Conservation (phyloP, 2,888 invertebrate genomes). For the Drosophila nigritarsus region DNA sequence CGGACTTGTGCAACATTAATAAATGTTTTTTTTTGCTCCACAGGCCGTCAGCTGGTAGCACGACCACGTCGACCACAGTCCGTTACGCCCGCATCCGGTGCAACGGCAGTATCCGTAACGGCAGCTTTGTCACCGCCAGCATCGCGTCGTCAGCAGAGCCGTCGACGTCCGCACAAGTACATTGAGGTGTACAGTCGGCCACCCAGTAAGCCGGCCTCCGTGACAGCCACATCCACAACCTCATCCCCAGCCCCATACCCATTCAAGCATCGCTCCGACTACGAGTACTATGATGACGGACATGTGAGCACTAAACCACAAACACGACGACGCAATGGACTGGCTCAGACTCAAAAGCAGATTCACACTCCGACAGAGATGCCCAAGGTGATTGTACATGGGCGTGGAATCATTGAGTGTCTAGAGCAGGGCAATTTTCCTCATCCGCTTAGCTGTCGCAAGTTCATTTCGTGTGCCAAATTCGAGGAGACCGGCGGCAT, state of each 20-base stretch:
- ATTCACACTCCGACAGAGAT: slow-evolving; percentile 62
- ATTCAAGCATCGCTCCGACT: slow-evolving; percentile 83
- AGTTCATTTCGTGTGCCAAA: slow-evolving; percentile 95
- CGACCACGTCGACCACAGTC: slow-evolving; percentile 70
- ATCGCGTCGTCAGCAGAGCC: slow-evolving; percentile 75
- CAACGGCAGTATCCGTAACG: slow-evolving; percentile 32
- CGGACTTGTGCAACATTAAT: neutral
- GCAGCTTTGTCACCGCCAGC: slow-evolving; percentile 41
- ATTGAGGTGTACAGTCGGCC: slow-evolving; percentile 81
- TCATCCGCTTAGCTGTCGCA: slow-evolving; percentile 95
- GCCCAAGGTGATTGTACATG: slow-evolving; percentile 87
- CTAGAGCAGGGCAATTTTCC: slow-evolving; percentile 96
- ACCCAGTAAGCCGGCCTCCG: slow-evolving; percentile 58
- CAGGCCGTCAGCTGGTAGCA: slow-evolving; percentile 65
- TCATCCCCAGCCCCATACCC: slow-evolving; percentile 36
- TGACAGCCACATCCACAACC: slow-evolving; percentile 34
- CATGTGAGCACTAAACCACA: slow-evolving; percentile 85
- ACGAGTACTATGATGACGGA: slow-evolving; percentile 90
- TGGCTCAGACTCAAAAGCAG: slow-evolving; percentile 2
- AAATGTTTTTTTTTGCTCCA: neutral
- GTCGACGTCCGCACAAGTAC: slow-evolving; percentile 79
- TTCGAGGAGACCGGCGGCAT: slow-evolving; percentile 92
- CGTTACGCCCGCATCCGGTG: slow-evolving; percentile 64
- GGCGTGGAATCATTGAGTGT: slow-evolving; percentile 92
- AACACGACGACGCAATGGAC: slow-evolving; percentile 26